Conservation (phyloP, 2,113 vertebrate genomes). For the Stegostoma tigrinum region DNA sequence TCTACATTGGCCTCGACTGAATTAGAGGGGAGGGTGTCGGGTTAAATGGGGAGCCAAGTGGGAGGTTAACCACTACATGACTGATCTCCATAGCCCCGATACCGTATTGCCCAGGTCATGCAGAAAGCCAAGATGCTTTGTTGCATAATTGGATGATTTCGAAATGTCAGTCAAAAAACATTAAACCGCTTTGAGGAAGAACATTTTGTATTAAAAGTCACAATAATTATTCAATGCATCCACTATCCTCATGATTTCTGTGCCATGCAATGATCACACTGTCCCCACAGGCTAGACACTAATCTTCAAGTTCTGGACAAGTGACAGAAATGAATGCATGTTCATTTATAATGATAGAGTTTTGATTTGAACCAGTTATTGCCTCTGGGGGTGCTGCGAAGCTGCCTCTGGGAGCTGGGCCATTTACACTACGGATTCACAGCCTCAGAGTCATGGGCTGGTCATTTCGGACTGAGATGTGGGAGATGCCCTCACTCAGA, state of each 20-base stretch:
- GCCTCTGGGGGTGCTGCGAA: not conserved
- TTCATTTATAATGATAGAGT: no score
- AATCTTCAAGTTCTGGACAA: not conserved
- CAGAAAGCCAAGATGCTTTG: not conserved
- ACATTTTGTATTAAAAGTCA: not conserved
- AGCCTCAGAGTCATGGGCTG: not conserved
- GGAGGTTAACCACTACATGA: not conserved
- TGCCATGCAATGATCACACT: not conserved
- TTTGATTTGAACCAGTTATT: no score
- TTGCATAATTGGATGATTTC: not conserved
- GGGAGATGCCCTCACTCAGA: not conserved
- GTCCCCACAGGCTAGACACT: not conserved
- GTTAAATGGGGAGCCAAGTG: no score
- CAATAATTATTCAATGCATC: not conserved
- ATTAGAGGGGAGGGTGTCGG: not conserved
- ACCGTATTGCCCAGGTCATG: no score
- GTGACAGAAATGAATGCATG: no score
- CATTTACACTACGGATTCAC: not conserved
- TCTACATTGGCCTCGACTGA: not conserved
- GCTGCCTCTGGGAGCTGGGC: not conserved
- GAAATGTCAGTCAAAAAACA: not conserved
- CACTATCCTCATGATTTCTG: not conserved
- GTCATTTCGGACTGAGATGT: no score
- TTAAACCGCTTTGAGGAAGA: not conserved
- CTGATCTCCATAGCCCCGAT: not conserved